Evolutionary conservation across 2,888 invertebrate genomes (phyloP).

Genomic region (Keiferia lycopersicella): DNA sequence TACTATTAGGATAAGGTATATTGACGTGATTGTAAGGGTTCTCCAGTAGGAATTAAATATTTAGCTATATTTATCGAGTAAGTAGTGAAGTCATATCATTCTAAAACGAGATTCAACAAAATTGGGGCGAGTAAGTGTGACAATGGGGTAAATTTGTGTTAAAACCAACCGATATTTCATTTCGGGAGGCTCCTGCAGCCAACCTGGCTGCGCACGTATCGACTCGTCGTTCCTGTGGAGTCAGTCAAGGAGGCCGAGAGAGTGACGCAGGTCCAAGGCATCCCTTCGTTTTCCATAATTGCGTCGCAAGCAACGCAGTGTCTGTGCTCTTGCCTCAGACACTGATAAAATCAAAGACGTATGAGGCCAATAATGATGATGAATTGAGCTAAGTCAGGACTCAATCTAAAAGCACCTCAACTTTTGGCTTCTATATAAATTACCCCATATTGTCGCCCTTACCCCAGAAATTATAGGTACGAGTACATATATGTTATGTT

Average conservation of each 20-base stretch:
- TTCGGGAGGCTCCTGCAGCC: too few relatives aligned
- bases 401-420: not conserved
- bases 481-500: constrained; percentile 12
- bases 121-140: not conserved
- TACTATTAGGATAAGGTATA: constrained; percentile 13
- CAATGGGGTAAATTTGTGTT: not conserved
- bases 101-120: constrained; percentile 6
- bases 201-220: too few relatives aligned
- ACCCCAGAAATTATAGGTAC: not conserved
- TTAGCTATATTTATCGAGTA: constrained; percentile 15
- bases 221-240: too few relatives aligned
- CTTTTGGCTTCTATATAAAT: not conserved
- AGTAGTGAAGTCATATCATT: constrained; percentile 9
- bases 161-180: too few relatives aligned
- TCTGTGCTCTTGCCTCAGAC: too few relatives aligned
- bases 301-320: too few relatives aligned
- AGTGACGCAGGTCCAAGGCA: too few relatives aligned
- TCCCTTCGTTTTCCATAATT: too few relatives aligned
- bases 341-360: too few relatives aligned
- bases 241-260: too few relatives aligned
- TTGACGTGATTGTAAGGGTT: constrained; percentile 12
- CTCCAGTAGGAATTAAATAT: constrained; percentile 9
- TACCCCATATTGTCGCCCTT: not conserved
- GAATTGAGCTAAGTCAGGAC: not conserved
- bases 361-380: too few relatives aligned